These are phyloP conservation scores for Capreolus pygargus DNA, from an alignment of 2,113 vertebrate genomes.

Conservation along the genomic window DNA sequence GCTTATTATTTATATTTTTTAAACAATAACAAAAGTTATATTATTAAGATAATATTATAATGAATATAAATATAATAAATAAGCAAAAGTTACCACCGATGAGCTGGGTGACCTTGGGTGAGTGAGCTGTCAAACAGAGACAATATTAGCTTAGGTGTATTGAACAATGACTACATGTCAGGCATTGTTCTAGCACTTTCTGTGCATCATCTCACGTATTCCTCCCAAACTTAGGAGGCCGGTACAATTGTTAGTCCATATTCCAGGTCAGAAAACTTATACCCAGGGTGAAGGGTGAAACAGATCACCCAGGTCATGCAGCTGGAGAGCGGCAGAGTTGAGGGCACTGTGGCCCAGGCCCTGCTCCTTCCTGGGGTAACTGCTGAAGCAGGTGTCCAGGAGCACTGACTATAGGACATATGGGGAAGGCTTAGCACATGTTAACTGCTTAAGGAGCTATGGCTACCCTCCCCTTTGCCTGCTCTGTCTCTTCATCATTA, in stretches of 20 bases:
- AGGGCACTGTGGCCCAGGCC: too few relatives aligned
- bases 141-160: neutral
- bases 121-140: too few relatives aligned
- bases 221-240: neutral
- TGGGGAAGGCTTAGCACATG: rapidly evolving
- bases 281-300: neutral
- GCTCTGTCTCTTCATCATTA: rapidly evolving
- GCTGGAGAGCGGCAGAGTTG: neutral
- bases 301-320: rapidly evolving
- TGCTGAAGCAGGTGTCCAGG: rapidly evolving
- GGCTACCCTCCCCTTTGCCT: neutral
- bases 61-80: neutral
- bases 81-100: too few relatives aligned
- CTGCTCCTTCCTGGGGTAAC: rapidly evolving
- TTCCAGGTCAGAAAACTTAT: neutral
- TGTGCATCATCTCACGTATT: neutral
- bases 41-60: neutral
- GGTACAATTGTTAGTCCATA: neutral
- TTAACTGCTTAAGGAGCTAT: rapidly evolving
- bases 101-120: neutral
- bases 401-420: neutral
- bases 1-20: neutral
- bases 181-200: neutral
- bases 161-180: rapidly evolving
- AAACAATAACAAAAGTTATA: neutral